Percentiles rank a stretch among this genome's conserved stretches.
phyloP scores from a whole-genome alignment of 2,113 vertebrate species.

The Mus pahari region DNA sequence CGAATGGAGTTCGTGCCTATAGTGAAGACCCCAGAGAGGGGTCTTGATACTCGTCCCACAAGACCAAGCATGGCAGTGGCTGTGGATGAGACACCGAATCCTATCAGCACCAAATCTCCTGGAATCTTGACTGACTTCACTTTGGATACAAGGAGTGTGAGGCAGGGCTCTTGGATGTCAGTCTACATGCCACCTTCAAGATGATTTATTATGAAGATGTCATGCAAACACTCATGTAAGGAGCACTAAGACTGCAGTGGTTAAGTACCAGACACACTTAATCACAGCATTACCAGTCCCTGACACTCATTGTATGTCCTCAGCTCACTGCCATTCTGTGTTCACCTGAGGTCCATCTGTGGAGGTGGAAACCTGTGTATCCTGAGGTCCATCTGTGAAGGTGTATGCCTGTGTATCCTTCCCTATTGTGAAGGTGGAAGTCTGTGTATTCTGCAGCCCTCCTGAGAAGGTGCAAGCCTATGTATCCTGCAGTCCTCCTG shows the following conservation, averaged over 20 bases:
- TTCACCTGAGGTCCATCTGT: fast-evolving
- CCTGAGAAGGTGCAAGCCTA: fast-evolving
- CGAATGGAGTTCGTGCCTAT: no score
- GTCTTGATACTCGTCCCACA: no score
- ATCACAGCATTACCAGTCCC: no score
- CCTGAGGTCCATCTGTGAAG: fast-evolving
- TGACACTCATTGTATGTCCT: fast-evolving
- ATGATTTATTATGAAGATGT: neutral
- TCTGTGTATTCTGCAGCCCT: no score
- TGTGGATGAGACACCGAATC: no score
- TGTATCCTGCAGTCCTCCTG: fast-evolving
- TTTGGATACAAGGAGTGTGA: no score
- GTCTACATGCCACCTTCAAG: neutral
- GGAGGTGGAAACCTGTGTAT: no score
- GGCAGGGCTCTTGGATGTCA: neutral
- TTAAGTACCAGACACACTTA: fast-evolving
- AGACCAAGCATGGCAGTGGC: neutral
- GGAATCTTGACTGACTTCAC: neutral
- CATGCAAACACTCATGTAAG: neutral
- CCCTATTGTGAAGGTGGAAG: fast-evolving
- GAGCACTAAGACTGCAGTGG: neutral
- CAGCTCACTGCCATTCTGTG: fast-evolving
- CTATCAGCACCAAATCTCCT: no score
- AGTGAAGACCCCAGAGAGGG: neutral
- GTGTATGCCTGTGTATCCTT: no score